These are phyloP conservation scores for Oryctes rhinoceros DNA, from an alignment of 1,140 invertebrate genomes.

Conservation along the genomic window DNA sequence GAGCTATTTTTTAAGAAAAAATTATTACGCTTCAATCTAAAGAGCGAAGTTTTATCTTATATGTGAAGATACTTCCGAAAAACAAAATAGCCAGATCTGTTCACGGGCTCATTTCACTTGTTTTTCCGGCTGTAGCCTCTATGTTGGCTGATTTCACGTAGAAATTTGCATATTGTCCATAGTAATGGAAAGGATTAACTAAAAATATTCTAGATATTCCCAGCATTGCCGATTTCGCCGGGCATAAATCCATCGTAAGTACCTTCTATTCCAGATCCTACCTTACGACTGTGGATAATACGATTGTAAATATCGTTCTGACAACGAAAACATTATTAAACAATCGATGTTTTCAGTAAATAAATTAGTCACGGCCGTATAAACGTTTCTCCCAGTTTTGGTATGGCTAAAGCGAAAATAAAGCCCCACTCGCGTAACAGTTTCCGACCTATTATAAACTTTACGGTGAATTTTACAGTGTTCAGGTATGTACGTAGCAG, in stretches of 20 bases:
- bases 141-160: too few species aligned
- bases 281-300: neutral
- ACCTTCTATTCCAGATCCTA: neutral
- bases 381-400: constrained; percentile 13
- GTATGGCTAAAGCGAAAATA: constrained; percentile 8
- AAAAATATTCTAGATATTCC: too few species aligned
- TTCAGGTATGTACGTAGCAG: constrained; percentile 12
- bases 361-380: constrained; percentile 22
- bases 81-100: too few species aligned
- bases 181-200: too few species aligned
- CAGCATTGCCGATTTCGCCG: neutral
- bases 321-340: constrained; percentile 32
- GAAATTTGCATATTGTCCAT: too few species aligned
- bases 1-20: too few species aligned
- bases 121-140: too few species aligned
- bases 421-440: neutral
- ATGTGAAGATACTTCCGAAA: too few species aligned
- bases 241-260: neutral
- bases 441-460: constrained; percentile 18
- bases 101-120: too few species aligned
- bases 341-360: constrained; percentile 30
- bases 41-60: too few species aligned
- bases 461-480: constrained; percentile 39
- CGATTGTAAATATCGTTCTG: constrained; percentile 10
- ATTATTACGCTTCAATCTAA: too few species aligned